Base-by-base conservation (phyloP, 2,888 invertebrate species). In the Eristalis intricaria region DNA sequence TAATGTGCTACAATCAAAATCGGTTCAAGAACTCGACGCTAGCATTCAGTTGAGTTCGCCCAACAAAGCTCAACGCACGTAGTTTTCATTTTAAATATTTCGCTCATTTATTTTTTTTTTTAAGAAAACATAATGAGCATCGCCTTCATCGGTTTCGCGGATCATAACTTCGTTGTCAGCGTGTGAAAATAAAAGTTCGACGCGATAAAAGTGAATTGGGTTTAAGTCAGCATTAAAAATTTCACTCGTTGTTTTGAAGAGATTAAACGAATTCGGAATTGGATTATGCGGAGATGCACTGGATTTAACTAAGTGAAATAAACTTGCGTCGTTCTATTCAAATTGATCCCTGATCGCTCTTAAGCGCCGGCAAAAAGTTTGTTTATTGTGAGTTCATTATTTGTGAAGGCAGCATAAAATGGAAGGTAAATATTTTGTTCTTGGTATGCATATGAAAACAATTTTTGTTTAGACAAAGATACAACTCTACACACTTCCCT, bases 91-190 rank as follows among this genome's bases (percentile, higher is more conserved):
- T 10, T 11, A 19, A 58, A 65, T 58, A 11, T 50, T 29, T 13
- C 2, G 38, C 38, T 63, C 0, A 32, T 65, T 43, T 29, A 22
- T 23, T 38, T 40, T 32, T 7, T 29, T 56, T 32, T 7, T 29
- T 19, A 61, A 50, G 23, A 81, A 89, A 89, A 73, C 88, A 89
- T 89, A 43, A 43, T 43, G 89, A 88, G 80, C 68, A 85, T 76
- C 66, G 80, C 78, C 60, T 87, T 89, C 68, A 85, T 76, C 66
- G 82, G 79, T 64, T 87, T 89, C 73, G 82, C 86, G 64, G 88
- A 89, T 84, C 89, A 88, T 64, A 89, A 89, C 64, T 89, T 89
- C 75, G 69, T 89, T 84, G 76, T 84, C 73, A 83, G 76, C 82
- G 88, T 86, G 87, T 87, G 84, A 86, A 84, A 66, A 64, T 65